Evolutionary conservation across 2,888 invertebrate genomes (phyloP).

Genomic region (Brachyptera risi): DNA sequence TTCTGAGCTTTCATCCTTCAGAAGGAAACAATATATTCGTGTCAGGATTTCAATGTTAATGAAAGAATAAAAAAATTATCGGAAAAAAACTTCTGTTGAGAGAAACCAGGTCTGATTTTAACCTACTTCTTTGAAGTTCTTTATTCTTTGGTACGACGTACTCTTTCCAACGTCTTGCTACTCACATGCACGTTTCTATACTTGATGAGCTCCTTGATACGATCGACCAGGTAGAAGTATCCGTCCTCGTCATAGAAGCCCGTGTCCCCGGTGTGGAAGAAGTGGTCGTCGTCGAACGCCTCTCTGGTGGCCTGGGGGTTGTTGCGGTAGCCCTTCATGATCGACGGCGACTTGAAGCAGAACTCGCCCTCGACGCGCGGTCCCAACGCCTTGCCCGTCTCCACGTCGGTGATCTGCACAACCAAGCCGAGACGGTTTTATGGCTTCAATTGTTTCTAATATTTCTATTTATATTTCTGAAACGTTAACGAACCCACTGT

Average conservation of each 20-base stretch:
- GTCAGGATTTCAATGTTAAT: too few relatives aligned
- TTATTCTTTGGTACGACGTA: too few relatives aligned
- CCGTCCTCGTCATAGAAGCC: slow-evolving; percentile 45
- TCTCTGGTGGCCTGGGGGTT: not conserved
- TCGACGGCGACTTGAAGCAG: not conserved
- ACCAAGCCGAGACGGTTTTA: not conserved
- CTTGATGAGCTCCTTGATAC: slow-evolving; percentile 51
- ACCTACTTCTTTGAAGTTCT: too few relatives aligned
- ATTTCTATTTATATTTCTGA: not conserved
- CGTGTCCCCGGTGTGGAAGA: slow-evolving; percentile 42
- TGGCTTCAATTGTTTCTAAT: not conserved
- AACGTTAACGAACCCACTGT: not conserved
- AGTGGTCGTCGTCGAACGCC: slow-evolving; percentile 6
- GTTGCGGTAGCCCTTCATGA: slow-evolving; percentile 17
- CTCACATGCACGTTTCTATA: slow-evolving; percentile 46
- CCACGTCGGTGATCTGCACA: slow-evolving; percentile 3
- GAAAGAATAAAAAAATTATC: too few relatives aligned
- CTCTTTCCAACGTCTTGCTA: too few relatives aligned
- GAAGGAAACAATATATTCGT: too few relatives aligned
- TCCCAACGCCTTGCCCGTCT: slow-evolving; percentile 3
- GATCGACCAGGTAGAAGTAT: slow-evolving; percentile 44
- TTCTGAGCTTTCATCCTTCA: too few relatives aligned
- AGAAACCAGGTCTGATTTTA: too few relatives aligned
- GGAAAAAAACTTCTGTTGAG: too few relatives aligned
- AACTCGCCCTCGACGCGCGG: slow-evolving; percentile 7